Percentiles rank a stretch among this genome's conserved stretches.
These are phyloP conservation scores for Brachypalpus laphriformis DNA, from an alignment of 2,888 invertebrate genomes.

Conservation along the genomic window DNA sequence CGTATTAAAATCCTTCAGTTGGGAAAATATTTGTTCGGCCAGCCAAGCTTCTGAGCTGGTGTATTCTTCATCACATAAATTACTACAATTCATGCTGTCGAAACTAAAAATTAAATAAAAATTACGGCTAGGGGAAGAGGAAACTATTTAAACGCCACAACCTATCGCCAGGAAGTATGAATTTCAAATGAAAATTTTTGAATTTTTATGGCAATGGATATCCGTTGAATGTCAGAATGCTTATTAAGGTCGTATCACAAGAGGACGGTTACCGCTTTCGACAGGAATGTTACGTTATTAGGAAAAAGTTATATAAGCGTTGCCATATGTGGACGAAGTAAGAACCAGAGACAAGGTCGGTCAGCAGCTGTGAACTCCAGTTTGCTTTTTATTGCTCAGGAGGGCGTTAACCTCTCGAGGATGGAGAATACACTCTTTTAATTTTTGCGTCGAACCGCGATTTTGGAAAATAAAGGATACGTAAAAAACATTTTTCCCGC, in stretches of 20 bases:
- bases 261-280: neutral
- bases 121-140: neutral
- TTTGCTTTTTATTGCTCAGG: too few relatives aligned
- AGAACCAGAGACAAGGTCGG: too few relatives aligned
- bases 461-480: too few relatives aligned
- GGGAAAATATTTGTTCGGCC: conserved; percentile 77
- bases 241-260: conserved; percentile 1
- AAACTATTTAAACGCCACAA: neutral
- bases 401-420: too few relatives aligned
- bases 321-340: too few relatives aligned
- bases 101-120: conserved; percentile 16
- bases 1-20: conserved; percentile 77
- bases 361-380: too few relatives aligned
- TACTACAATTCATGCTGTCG: conserved; percentile 75
- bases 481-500: too few relatives aligned
- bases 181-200: conserved; percentile 36
- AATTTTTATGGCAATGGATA: neutral
- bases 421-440: too few relatives aligned
- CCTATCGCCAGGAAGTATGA: conserved; percentile 1
- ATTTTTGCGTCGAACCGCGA: too few relatives aligned
- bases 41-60: conserved; percentile 77
- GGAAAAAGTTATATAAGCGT: too few relatives aligned
- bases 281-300: neutral
- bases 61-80: conserved; percentile 79
- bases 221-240: conserved; percentile 22